Percentiles rank a stretch among this genome's conserved stretches.
Conservation (phyloP, 2,888 invertebrate genomes). For the Erannis defoliaria region DNA sequence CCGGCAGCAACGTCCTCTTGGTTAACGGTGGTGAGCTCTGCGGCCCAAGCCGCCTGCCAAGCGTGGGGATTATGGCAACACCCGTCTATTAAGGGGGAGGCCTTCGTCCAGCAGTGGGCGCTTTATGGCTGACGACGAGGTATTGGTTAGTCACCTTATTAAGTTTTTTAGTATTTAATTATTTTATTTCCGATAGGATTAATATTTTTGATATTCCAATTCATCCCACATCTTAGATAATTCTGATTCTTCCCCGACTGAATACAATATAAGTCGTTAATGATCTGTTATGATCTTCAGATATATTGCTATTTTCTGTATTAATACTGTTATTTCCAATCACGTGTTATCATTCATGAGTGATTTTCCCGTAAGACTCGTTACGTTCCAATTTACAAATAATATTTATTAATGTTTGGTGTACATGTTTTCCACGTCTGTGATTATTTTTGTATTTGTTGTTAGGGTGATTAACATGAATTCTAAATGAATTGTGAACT, state of each 20-base stretch:
- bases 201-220: background rate
- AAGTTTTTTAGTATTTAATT: too few relatives aligned
- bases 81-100: too few relatives aligned
- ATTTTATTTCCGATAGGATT: too few relatives aligned
- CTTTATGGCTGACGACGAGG: too few relatives aligned
- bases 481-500: too few relatives aligned
- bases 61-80: too few relatives aligned
- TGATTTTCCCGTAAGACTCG: conserved; percentile 8
- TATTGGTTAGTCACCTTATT: too few relatives aligned
- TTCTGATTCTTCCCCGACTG: background rate
- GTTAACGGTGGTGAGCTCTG: too few relatives aligned
- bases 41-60: too few relatives aligned
- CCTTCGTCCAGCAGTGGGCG: too few relatives aligned
- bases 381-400: conserved; percentile 5
- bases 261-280: conserved; percentile 6
- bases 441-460: background rate
- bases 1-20: too few relatives aligned
- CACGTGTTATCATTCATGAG: conserved; percentile 14
- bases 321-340: conserved; percentile 11
- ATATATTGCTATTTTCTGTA: conserved; percentile 2
- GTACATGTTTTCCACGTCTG: background rate
- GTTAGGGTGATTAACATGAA: background rate
- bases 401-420: background rate
- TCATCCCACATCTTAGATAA: background rate
- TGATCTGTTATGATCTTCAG: background rate